Evolutionary conservation across 2,113 vertebrate species (phyloP), one percentile per base, ranked within the genome.

Genomic region (Xenus cinereus): DNA sequence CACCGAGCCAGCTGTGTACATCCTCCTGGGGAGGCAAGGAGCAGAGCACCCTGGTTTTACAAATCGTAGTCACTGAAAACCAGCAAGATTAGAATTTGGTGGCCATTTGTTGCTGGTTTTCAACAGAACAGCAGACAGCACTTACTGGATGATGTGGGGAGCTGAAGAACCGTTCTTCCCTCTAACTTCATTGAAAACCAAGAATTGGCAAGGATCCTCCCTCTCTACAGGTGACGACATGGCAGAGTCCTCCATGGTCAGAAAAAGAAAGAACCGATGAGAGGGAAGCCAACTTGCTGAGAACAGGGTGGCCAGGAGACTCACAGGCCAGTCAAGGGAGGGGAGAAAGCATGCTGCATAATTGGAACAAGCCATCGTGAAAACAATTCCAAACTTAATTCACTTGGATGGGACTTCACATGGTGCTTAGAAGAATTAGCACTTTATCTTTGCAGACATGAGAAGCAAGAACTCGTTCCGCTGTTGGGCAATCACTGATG

Each of bases 391-490:
- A 79, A 69, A 69, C 28, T 85, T 68, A 43, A 86, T 50, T 80
- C 75, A 28, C n/a, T 92, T 76, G 76, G 72, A 77, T 51, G 51
- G 56, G 60, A 84, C 66, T 84, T 87, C 63, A 74, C 3, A 0
- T 11, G 46, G 4, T 48, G 48, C 78, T 87, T 76, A 90, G 57
- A 85, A 89, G 69, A 95, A 85, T 56, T 33, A 87, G 71, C 66
- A 64, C 57, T 90, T 89, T 72, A 87, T 87, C 92, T 93, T n/a
- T 53, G 85, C 57, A 88, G 67, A 69, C n/a, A 73, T 11, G 45
- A 81, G 53, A 79, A 80, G 30, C 32, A 88, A 71, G 54, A 90
- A 86, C 59, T 88, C 18, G 2, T 77, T 62, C 67, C 80, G 83
- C 50, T 67, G 41, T 73, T 64, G 39, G 76, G 72, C 54, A 67